Evolutionary conservation across 2,888 invertebrate genomes (phyloP).

Genomic region (Chouioia cunea): DNA sequence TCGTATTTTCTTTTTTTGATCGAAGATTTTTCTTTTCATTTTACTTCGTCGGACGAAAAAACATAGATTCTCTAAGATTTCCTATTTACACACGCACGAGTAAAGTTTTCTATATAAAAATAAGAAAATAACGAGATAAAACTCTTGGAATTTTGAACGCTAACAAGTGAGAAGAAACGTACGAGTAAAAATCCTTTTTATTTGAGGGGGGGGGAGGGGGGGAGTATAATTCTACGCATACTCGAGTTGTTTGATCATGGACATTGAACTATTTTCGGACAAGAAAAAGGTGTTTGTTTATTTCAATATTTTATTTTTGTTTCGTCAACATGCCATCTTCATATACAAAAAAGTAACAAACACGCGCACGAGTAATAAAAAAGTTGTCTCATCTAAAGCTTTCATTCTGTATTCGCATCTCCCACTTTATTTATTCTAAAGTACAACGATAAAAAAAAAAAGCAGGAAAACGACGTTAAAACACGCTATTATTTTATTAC

Average conservation of each 20-base stretch:
- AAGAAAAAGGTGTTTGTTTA: no score
- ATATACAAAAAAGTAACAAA: conserved; percentile 30
- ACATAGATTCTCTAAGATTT: not conserved
- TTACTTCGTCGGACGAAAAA: conserved; percentile 23
- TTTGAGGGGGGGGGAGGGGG: no score
- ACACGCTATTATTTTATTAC: conserved; percentile 40
- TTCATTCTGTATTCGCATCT: not conserved
- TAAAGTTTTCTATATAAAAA: conserved; percentile 17
- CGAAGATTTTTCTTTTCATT: conserved; percentile 5
- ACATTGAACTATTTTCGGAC: no score
- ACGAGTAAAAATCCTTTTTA: not conserved
- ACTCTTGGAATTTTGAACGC: conserved; percentile 4
- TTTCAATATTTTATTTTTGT: no score
- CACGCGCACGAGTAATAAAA: conserved; percentile 29
- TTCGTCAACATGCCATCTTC: conserved; percentile 22
- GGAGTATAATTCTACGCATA: no score
- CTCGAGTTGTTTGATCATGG: no score
- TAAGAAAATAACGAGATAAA: conserved; percentile 33
- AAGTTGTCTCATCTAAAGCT: conserved; percentile 28
- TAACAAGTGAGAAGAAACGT: not conserved
- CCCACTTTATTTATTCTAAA: not conserved
- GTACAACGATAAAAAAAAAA: conserved; percentile 12
- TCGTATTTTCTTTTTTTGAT: not conserved
- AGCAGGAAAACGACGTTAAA: conserved; percentile 29
- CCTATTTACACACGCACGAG: conserved; percentile 30